Evolutionary conservation across 2,113 vertebrate genomes (phyloP).

Genomic region (Pomatorhinus ruficollis): DNA sequence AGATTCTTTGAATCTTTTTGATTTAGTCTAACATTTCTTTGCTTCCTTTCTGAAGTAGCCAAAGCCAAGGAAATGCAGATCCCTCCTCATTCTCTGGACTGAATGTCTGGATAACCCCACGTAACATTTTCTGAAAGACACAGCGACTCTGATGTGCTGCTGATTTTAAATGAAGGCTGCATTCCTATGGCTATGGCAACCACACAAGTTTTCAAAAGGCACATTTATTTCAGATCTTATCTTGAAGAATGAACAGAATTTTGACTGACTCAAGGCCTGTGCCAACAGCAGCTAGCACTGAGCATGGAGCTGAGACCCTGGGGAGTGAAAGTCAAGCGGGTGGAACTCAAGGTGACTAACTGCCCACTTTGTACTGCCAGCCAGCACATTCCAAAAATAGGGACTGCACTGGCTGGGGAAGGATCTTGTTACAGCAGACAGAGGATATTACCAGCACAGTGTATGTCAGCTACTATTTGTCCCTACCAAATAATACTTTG

Average conservation of each 20-base stretch:
- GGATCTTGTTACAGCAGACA: background rate
- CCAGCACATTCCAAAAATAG: background rate
- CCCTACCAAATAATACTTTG: background rate
- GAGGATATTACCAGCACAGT: background rate
- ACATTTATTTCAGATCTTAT: slow-evolving; percentile 23
- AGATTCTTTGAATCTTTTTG: slow-evolving; percentile 18
- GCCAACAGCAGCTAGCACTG: background rate
- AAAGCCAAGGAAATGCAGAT: background rate
- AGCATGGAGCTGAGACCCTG: background rate
- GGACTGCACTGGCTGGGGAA: background rate
- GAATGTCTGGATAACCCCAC: slow-evolving; percentile 11
- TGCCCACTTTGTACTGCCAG: background rate
- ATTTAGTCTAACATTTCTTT: background rate
- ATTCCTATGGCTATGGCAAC: background rate
- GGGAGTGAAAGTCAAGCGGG: background rate
- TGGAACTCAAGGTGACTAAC: background rate
- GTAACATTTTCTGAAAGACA: slow-evolving; percentile 6
- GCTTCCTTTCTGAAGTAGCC: background rate
- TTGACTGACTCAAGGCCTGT: background rate
- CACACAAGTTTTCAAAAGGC: background rate
- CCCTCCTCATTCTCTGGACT: background rate
- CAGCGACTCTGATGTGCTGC: background rate
- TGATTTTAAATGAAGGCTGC: slow-evolving; percentile 33
- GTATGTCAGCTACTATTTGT: background rate
- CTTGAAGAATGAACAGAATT: background rate